Base-by-base conservation (phyloP, 1,140 invertebrate genomes). In the Drosophila takahashii region DNA sequence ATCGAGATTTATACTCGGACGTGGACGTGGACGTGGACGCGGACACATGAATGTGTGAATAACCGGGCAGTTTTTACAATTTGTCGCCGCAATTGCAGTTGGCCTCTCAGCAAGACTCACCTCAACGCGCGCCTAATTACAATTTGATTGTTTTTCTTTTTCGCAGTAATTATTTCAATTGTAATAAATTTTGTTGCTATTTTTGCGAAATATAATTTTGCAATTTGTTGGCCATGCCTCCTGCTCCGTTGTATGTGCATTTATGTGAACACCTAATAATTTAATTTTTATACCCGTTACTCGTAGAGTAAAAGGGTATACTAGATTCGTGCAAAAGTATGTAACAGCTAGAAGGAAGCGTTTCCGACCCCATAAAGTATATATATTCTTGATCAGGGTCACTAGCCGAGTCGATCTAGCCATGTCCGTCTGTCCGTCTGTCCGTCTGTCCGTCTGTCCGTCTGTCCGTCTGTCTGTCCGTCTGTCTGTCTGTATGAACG, bases 101-200 rank as follows among this genome's bases (percentile, higher is more conserved):
- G 26, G 67, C 51, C 29, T 50, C 34, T 26, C 44, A 15, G 27
- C 13, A n/a, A 32, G 7, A 59, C 57, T 50, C 57, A 26, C 42
- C 56, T 45, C 57, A 39, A 29, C 44, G 58, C n/a, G 36, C 36
- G 36, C 65, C 78, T 87, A 86, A 86, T 86, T 86, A 87, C 83
- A 71, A 71, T 81, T 81, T 87, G 83, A 86, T 86, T 86, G 78
- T 86, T 81, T 86, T 87, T 86, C 78, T 72, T 79, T 84, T 62
- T 81, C 71, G 51, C 51, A 81, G 81, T 87, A 86, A 87, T 86
- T 86, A 86, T 86, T 87, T 86, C 81, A 81, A 75, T 85, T 85
- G 81, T 85, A 86, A 87, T 86, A 81, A 75, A 86, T 81, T 87
- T 87, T 45, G 70, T 59, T 64, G 81, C 50, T 34, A 51, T 84